Evolutionary conservation across 53 echinoderm and acorn worm species (phyloP).

Genomic region (Crossaster papposus): DNA sequence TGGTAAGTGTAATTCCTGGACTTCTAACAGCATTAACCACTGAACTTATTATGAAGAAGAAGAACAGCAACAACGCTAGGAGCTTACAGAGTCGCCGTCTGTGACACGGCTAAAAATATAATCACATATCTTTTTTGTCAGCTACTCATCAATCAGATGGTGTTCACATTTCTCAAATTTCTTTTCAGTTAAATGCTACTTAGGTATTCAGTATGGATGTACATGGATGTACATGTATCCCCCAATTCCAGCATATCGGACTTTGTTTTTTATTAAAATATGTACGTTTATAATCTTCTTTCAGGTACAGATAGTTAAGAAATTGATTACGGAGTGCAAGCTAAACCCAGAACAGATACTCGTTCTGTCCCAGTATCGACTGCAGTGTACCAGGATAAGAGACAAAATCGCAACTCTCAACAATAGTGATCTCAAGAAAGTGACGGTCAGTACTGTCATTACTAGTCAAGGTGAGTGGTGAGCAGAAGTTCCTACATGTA

Average conservation of each 20-base stretch:
- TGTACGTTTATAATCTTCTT: not conserved
- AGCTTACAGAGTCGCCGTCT: too few relatives aligned
- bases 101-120: too few relatives aligned
- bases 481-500: not conserved
- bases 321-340: slow-evolving; percentile 43
- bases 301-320: slow-evolving; percentile 70
- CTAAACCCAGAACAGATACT: slow-evolving; percentile 52
- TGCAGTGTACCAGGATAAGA: slow-evolving; percentile 77
- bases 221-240: too few relatives aligned
- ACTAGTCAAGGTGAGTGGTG: slow-evolving; percentile 78
- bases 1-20: slow-evolving; percentile 56
- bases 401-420: not conserved
- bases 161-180: too few relatives aligned
- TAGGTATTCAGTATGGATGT: too few relatives aligned
- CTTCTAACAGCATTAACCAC: too few relatives aligned
- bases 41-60: too few relatives aligned
- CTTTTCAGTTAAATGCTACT: too few relatives aligned
- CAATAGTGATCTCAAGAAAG: slow-evolving; percentile 3
- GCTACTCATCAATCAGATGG: too few relatives aligned
- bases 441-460: slow-evolving; percentile 81
- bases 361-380: slow-evolving; percentile 84
- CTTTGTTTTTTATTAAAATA: not conserved
- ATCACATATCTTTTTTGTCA: too few relatives aligned
- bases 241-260: not conserved
- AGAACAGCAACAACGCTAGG: too few relatives aligned